Conservation (phyloP, 2,888 invertebrate species). For the Pyrochroa serraticornis region DNA sequence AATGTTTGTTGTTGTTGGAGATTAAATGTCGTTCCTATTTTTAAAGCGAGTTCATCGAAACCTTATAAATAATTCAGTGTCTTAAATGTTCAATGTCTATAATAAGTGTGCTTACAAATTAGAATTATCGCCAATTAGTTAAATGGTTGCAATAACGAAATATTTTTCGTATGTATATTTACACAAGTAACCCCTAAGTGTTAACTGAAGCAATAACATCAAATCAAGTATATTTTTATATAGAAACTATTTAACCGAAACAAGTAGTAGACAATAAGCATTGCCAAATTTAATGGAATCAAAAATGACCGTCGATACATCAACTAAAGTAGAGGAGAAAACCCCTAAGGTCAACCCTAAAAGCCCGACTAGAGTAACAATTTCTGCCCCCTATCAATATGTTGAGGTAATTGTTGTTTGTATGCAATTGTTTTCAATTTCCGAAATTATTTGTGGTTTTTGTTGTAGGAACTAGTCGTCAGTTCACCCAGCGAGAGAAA, state of each 20-base stretch:
- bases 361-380: conserved; percentile 50
- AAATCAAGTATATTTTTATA: conserved; percentile 25
- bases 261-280: conserved; percentile 21
- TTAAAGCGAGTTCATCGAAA: background rate
- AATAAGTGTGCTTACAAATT: conserved; percentile 27
- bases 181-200: conserved; percentile 13
- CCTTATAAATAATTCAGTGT: conserved; percentile 24
- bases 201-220: conserved; percentile 19
- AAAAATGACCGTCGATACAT: conserved; percentile 38
- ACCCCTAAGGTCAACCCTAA: conserved; percentile 38
- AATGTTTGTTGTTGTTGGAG: conserved; percentile 3
- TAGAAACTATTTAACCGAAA: conserved; percentile 7
- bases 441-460: conserved; percentile 15
- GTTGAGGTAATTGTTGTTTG: conserved; percentile 48
- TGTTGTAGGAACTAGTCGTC: conserved; percentile 84
- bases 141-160: background rate
- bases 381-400: conserved; percentile 51
- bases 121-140: background rate
- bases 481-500: conserved; percentile 86
- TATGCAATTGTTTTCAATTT: background rate
- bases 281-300: background rate
- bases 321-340: conserved; percentile 33
- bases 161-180: conserved; percentile 12
- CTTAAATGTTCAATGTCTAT: conserved; percentile 32
- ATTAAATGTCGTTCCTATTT: conserved; percentile 26